These are phyloP conservation scores for Cavia porcellus DNA, from an alignment of 2,113 vertebrate genomes.

Conservation along the genomic window DNA sequence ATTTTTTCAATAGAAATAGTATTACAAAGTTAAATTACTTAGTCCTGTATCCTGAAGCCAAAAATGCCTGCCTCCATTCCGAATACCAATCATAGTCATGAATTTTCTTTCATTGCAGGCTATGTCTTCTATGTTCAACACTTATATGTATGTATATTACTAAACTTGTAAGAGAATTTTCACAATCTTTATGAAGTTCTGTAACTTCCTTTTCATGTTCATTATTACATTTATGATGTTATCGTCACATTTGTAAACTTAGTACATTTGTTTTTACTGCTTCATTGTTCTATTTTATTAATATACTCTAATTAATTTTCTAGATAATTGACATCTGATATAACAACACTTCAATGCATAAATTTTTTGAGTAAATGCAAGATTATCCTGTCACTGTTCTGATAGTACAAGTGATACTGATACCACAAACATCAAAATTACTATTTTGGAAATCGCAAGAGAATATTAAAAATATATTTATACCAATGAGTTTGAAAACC, in stretches of 20 bases:
- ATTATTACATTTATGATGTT: neutral
- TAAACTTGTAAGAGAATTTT: slow-evolving; percentile 26
- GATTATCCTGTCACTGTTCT: neutral
- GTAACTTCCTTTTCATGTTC: neutral
- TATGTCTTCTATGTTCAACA: neutral
- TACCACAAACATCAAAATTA: neutral
- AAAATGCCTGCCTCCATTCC: neutral
- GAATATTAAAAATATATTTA: neutral
- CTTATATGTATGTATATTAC: neutral
- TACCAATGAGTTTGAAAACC: neutral
- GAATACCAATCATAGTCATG: neutral
- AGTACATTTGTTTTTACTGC: neutral
- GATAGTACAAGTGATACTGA: neutral
- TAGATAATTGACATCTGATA: neutral
- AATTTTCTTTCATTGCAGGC: neutral
- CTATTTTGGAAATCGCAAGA: neutral
- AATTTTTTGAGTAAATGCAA: neutral
- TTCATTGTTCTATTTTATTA: neutral
- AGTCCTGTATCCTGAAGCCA: neutral
- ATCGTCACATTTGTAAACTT: neutral
- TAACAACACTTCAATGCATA: neutral
- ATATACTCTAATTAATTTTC: neutral
- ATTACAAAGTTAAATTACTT: neutral
- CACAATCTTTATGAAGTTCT: neutral
- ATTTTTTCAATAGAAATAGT: slow-evolving; percentile 13